phyloP scores from a whole-genome alignment of 2,888 invertebrate species.

The Shargacucullia verbasci region DNA sequence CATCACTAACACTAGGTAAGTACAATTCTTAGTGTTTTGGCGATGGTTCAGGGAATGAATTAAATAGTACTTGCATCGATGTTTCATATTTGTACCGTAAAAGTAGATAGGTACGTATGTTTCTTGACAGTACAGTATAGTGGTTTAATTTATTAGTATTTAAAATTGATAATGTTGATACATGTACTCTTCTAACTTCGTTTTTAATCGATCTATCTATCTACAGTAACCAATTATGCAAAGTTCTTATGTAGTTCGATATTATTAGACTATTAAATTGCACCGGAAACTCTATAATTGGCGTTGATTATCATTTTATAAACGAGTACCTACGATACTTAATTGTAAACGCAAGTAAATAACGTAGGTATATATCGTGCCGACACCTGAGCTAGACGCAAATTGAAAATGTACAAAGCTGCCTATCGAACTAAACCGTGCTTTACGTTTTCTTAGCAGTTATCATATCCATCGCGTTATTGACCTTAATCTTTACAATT shows the following conservation, averaged over 20 bases:
- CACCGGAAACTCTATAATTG: constrained; percentile 55
- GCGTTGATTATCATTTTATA: constrained; percentile 47
- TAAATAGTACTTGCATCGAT: too few relatives aligned
- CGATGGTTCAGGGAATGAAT: too few relatives aligned
- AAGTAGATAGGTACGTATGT: too few relatives aligned
- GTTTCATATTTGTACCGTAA: too few relatives aligned
- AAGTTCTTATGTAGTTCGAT: constrained; percentile 28
- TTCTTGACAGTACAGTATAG: too few relatives aligned
- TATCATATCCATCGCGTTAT: constrained; percentile 84
- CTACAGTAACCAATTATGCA: constrained; percentile 25
- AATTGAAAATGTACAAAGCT: constrained; percentile 49
- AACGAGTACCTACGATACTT: constrained; percentile 28
- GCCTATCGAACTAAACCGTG: constrained; percentile 50
- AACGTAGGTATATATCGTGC: constrained; percentile 15
- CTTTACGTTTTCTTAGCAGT: constrained; percentile 72
- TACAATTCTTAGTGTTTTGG: too few relatives aligned
- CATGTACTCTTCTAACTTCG: not conserved
- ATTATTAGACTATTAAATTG: constrained; percentile 47
- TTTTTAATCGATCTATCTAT: constrained; percentile 6
- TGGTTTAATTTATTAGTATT: too few relatives aligned
- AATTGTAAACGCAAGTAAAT: constrained; percentile 20
- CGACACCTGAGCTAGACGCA: constrained; percentile 27
- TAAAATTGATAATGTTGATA: too few relatives aligned
- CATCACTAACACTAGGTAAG: too few relatives aligned
- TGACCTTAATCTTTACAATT: constrained; percentile 86